phyloP scores from a whole-genome alignment of 2,797 vertebrate genomes.

The Gambelia wislizenii region DNA sequence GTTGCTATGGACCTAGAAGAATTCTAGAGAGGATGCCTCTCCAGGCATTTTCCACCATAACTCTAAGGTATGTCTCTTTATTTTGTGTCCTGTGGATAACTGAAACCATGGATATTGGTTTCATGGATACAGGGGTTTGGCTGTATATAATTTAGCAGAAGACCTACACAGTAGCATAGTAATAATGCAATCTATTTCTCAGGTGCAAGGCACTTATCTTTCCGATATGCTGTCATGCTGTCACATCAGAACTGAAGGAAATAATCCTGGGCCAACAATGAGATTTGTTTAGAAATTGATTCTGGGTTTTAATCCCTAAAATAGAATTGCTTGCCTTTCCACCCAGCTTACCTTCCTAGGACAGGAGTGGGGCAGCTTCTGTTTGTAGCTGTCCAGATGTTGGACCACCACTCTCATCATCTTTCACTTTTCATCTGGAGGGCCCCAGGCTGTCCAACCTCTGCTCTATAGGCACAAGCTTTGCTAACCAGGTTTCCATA shows the following conservation, averaged over 20 bases:
- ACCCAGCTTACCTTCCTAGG: not conserved
- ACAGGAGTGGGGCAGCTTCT: not conserved
- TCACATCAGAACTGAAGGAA: not conserved
- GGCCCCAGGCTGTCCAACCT: not conserved
- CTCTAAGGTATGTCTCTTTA: too few relatives aligned
- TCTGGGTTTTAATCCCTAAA: not conserved
- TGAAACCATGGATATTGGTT: too few relatives aligned
- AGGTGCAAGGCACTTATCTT: not conserved
- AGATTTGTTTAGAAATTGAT: too few relatives aligned
- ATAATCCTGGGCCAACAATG: not conserved
- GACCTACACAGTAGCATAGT: not conserved
- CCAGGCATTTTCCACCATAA: too few relatives aligned
- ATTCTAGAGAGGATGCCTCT: too few relatives aligned
- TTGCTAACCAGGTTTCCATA: conserved; percentile 1
- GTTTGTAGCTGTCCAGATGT: not conserved
- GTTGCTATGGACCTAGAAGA: too few relatives aligned
- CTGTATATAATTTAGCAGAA: not conserved
- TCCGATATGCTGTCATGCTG: too few relatives aligned
- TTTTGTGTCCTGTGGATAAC: too few relatives aligned
- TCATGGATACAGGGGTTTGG: too few relatives aligned
- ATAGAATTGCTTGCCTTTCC: not conserved
- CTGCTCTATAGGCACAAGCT: not conserved
- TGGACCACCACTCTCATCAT: not conserved
- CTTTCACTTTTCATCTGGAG: not conserved
- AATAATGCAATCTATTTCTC: not conserved